Evolutionary conservation across 2,888 invertebrate species (phyloP).

Genomic region (Lasioglossum villosulum): DNA sequence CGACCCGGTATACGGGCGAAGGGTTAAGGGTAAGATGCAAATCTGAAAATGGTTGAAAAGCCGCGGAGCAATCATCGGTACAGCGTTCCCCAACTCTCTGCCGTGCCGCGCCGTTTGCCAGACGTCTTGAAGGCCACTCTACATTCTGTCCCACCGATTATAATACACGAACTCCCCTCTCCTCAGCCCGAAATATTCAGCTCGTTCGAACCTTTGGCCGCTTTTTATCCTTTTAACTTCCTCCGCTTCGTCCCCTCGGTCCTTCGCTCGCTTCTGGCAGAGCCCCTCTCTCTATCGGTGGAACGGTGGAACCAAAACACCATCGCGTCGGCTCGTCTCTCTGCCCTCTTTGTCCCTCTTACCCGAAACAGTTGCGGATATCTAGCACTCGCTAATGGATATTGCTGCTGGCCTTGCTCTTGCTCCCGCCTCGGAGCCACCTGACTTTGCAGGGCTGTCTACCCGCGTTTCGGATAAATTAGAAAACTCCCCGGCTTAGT

Average conservation of each 20-base stretch:
- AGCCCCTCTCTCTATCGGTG: slow-evolving; percentile 47
- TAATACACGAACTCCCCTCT: slow-evolving; percentile 50
- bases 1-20: neutral
- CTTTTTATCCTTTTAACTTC: slow-evolving; percentile 60
- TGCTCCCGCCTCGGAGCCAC: slow-evolving; percentile 59
- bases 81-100: slow-evolving; percentile 11
- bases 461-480: slow-evolving; percentile 75
- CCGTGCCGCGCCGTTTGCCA: slow-evolving; percentile 3
- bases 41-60: neutral
- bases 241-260: slow-evolving; percentile 47
- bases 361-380: slow-evolving; percentile 59
- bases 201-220: slow-evolving; percentile 33
- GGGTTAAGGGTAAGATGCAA: neutral
- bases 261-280: slow-evolving; percentile 45
- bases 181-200: slow-evolving; percentile 20
- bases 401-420: slow-evolving; percentile 72
- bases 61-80: neutral
- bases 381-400: slow-evolving; percentile 72
- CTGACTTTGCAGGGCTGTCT: slow-evolving; percentile 61
- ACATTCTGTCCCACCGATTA: slow-evolving; percentile 50
- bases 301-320: slow-evolving; percentile 49
- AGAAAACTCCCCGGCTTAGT: slow-evolving; percentile 69
- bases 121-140: slow-evolving; percentile 46
- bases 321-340: neutral
- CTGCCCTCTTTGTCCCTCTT: slow-evolving; percentile 19